Base-by-base conservation (phyloP, 2,797 vertebrate genomes). In the Labeo calbasu region DNA sequence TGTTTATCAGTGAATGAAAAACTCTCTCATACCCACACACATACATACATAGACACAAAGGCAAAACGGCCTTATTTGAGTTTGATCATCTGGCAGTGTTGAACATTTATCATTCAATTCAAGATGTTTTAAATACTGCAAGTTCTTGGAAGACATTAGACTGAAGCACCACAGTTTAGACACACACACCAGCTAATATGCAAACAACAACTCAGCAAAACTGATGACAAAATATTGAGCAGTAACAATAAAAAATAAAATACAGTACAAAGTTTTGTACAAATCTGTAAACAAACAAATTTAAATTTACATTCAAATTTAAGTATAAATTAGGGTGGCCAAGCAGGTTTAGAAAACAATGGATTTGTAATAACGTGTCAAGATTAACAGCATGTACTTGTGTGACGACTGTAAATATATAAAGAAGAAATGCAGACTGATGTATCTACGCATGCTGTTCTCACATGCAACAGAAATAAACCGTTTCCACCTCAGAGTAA, bases 1-100 rank as follows among this genome's bases (percentile, higher is more conserved):
- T 84, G 79, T 76, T 86, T 85, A 77, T 43, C 48, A 82, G 19
- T 32, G 57, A 61, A 72, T 10, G 40, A 12, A 23, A 75, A 79
- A 12, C 23, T 63, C 23, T 63, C 66, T 32, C 36, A 77, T 6
- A 36, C 43, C 8, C 40, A 43, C 40, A 43, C 40, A 1, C 43
- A 46, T 10, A 71, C 71, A 84, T n/a, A n/a, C n/a, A n/a, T n/a
- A n/a, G n/a, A n/a, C 53, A 50, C 61, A 43, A 50, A 66, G 25
- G 28, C 65, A 55, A 61, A 61, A 70, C 57, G 76, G 36, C 36
- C 69, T 63, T 70, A 55, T 71, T 53, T 69, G 15, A 73, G 66
- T 72, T 50, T 63, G 83, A 4, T 80, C 40, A 2, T 46, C 11
- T 51, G 76, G 73, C 73, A 79, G 83, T 17, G 9, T 23, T 70